These are phyloP conservation scores for Haliclona indistincta DNA, from an alignment of 37 sponge, comb jelly and placozoan species.

Conservation along the genomic window DNA sequence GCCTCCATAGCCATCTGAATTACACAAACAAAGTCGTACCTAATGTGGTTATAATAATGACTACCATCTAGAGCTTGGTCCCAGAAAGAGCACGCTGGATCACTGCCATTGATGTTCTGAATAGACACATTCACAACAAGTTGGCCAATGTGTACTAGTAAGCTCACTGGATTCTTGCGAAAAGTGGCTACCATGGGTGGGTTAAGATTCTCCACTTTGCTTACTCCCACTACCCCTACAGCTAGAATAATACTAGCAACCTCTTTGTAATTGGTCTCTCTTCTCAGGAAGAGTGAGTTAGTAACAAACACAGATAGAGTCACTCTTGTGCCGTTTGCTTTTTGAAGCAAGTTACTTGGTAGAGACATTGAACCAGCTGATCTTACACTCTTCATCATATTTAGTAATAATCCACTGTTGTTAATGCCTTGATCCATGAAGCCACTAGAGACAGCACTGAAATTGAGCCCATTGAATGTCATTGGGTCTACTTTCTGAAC, in stretches of 20 bases:
- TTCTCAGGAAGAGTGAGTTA: constrained; percentile 21
- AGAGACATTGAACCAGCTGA: constrained; percentile 5
- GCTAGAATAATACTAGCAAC: constrained; percentile 26
- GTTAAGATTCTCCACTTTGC: neutral
- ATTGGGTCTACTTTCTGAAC: neutral
- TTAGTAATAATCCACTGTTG: neutral
- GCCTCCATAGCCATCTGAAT: constrained; percentile 39
- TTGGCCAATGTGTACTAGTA: too few species aligned
- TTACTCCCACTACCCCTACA: constrained; percentile 14
- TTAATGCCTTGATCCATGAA: neutral
- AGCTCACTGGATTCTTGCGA: constrained; percentile 8
- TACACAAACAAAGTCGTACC: too few species aligned
- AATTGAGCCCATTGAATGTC: neutral
- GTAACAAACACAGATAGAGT: constrained; percentile 12
- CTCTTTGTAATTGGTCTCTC: neutral
- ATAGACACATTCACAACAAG: neutral
- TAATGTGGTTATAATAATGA: neutral
- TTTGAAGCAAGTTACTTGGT: constrained; percentile 15
- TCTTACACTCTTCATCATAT: neutral
- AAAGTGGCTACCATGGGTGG: constrained; percentile 20
- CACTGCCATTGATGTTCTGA: constrained; percentile 3
- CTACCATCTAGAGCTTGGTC: constrained; percentile 38
- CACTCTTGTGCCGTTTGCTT: too few species aligned
- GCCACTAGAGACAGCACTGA: neutral
- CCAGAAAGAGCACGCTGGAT: constrained; percentile 40